Base-by-base conservation (phyloP, 2,797 vertebrate species). In the Myotis myotis region DNA sequence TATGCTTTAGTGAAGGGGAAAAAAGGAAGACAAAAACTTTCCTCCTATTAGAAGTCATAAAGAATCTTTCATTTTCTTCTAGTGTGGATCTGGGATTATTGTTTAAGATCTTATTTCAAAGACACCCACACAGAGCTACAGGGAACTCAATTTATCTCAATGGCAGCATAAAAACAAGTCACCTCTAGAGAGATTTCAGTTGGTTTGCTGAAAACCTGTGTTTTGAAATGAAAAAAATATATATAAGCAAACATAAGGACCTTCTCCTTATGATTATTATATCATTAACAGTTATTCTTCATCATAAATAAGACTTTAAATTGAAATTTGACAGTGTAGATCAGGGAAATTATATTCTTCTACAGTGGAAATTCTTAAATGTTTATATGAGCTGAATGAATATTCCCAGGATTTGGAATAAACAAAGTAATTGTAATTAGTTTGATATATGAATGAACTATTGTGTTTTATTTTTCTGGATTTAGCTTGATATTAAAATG, bases 61-160 rank as follows among this genome's bases (percentile, higher is more conserved):
- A 36, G 30, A 47, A 28, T 47, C 5, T 60, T 74, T 93, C 22
- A 51, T 49, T 17, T 76, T 92, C 8, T 47, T 62, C 20, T 64
- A 78, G 51, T 72, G 49, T 13, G 28, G 30, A 74, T 13, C 5
- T 55, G 22, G 38, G 7, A 10, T 89, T 82, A 44, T 49, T 87
- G 6, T 79, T 75, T 74, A 36, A 87, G 70, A 82, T 71, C 10
- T 33, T 74, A 93, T 87, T 96, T 96, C 62, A 91, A 82, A 94
- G 83, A 82, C 68, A 57, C 17, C 72, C 74, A 85, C 51, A 25
- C 53, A 87, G 13, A 74, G 4, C 16, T 85, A 30, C 19, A 25
- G 3, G 64, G 23, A 78, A 51, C 15, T 93, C 75, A 44, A 8
- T 49, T 71, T 81, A 82, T 87, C 33, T 93, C 62, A 76, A 23